Evolutionary conservation across 2,113 vertebrate species (phyloP), one percentile per base, ranked within the genome.

Genomic region (Paramisgurnus dabryanus): DNA sequence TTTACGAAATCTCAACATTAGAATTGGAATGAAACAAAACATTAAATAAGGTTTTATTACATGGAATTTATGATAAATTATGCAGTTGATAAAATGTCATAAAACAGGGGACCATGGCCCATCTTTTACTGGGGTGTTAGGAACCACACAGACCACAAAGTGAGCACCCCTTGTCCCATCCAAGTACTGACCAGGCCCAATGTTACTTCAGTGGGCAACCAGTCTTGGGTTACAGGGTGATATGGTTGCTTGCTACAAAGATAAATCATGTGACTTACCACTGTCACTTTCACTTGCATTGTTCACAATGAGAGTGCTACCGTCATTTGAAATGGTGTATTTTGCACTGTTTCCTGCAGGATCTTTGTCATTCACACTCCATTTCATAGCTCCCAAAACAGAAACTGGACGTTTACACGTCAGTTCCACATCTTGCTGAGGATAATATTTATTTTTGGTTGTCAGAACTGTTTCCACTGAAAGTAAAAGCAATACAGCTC

Each of bases 251-350:
- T 5, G 65, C 27, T 34, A 34, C 34, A 10, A 63, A 27, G 27
- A 34, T 34, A 34, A 39, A 8, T 11, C 5, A 76, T 3, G 17
- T 43, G 27, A 85, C 89, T 88, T 58, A 92, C 91, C 91, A 2
- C 0, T 67, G 77, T 91, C 87, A 1, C 12, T 12, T 27, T 11
- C 6, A 41, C 74, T 82, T 2, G 86, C 34, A 0, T 67, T 79
- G 0, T 3, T 66, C 6, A 91, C 4, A 57, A 0, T 81, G 7
- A 92, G 86, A 1, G 0, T 7, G 6, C 74, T 89, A 4, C 0
- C 17, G 1, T 0, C 1, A 11, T 0, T 1, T 10, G 6, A n/a
- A n/a, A 49, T 34, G 34, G 5, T 6, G 22, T 78, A 55, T 61
- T 84, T 86, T 17, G 0, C 0, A 5, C 4, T 1, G 0, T 6